Evolutionary conservation across 2,113 vertebrate species (phyloP), one percentile per base, ranked within the genome.

Genomic region (Pachyramphus minor): DNA sequence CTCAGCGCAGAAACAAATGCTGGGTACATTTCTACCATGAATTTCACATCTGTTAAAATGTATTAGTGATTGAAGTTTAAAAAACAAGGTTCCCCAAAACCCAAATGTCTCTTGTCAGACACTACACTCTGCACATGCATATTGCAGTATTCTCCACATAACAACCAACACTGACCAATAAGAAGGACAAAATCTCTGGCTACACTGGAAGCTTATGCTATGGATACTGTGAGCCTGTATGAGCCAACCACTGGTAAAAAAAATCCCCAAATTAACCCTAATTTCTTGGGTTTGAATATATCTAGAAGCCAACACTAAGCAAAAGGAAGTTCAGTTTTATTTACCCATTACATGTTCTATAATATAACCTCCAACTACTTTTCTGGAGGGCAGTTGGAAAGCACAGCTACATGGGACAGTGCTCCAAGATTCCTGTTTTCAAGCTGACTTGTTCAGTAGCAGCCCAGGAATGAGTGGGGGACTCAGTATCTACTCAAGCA

Each of bases 401-500:
- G 37, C 59, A 73, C 7, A 55, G 35, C 27, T 47, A 28, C 60
- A 22, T 0, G 23, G 30, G 41, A 56, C 18, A 42, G 45, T 7
- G 53, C 41, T 60, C 44, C 19, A 14, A 42, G 4, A 58, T 13
- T 76, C 72, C 14, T 12, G 3, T 47, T 64, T 59, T 23, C n/a
- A 73, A 63, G 47, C 14, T 42, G 24, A 55, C 15, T 66, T 59
- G 20, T 42, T 53, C 45, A 14, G 10, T 41, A 39, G 60, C 8
- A 64, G 62, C 35, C 12, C 66, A 77, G 14, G 17, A 91, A 62
- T 1, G 1, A 87, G 25, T 0, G 1, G 20, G 23, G 4, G 33
- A n/a, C 15, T 63, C 9, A 4, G 30, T 12, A 45, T 22, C 17
- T 23, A 73, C 8, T 24, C 23, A 80, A 87, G 8, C 0, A 0